Conservation (phyloP, 2,888 invertebrate genomes). For the Polia nebulosa region DNA sequence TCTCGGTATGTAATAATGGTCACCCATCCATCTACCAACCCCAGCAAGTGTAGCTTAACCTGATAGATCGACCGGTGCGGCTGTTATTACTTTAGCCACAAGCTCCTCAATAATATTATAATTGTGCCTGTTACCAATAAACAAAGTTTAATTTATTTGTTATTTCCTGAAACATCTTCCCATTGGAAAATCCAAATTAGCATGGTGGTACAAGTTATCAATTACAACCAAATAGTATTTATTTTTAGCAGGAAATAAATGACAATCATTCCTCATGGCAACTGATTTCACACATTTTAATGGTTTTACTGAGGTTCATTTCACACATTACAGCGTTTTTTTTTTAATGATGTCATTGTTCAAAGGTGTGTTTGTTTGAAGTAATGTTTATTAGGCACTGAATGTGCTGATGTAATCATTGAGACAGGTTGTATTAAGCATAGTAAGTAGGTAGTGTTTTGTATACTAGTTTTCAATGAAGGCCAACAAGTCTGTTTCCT, state of each 20-base stretch:
- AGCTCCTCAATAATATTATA: too few species aligned
- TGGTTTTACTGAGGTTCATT: not conserved
- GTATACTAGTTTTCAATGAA: not conserved
- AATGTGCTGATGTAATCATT: constrained; percentile 19
- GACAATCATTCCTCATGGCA: not conserved
- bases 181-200: not conserved
- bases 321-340: constrained; percentile 4
- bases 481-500: too few species aligned
- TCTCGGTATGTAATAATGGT: too few species aligned
- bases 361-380: constrained; percentile 3
- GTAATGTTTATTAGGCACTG: constrained; percentile 3
- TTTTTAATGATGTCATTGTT: constrained; percentile 35
- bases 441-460: constrained; percentile 7
- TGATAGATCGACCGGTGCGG: too few species aligned
- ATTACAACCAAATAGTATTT: not conserved
- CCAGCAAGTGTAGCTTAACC: too few species aligned
- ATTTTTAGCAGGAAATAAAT: not conserved
- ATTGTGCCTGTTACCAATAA: too few species aligned
- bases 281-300: constrained; percentile 4
- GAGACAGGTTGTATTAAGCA: constrained; percentile 15
- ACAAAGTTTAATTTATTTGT: not conserved
- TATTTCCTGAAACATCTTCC: not conserved
- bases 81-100: too few species aligned
- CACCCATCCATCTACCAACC: too few species aligned
- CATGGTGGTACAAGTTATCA: too few species aligned